phyloP scores from a whole-genome alignment of 53 echinoderm and acorn worm genomes.

The Henricia sp. region DNA sequence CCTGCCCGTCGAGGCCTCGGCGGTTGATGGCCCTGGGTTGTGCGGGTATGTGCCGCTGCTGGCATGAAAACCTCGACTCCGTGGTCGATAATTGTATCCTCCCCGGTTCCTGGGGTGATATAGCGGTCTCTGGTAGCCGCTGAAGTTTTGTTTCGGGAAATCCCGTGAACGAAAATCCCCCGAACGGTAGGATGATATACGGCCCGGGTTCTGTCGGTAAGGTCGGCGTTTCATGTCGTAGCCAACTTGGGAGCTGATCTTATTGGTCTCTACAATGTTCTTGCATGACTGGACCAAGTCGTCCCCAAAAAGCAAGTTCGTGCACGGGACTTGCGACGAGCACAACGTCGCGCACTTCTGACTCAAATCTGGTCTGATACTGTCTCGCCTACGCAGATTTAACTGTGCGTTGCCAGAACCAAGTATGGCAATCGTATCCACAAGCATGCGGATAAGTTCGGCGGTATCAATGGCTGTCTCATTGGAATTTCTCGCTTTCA shows the following conservation, averaged over 20 bases:
- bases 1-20: neutral
- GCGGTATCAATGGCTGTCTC: neutral
- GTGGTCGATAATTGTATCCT: neutral
- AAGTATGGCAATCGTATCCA: slow-evolving; percentile 15
- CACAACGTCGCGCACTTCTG: neutral
- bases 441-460: neutral
- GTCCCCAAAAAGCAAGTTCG: neutral
- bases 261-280: neutral
- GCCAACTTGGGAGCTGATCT: neutral
- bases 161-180: neutral
- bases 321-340: neutral
- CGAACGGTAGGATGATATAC: neutral
- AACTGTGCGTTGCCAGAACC: neutral
- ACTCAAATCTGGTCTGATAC: neutral
- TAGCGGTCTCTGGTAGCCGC: neutral
- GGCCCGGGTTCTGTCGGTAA: neutral
- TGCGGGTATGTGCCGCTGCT: neutral
- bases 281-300: too few relatives aligned
- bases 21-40: neutral
- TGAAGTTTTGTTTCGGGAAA: neutral
- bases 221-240: neutral
- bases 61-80: neutral
- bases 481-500: neutral
- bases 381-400: neutral
- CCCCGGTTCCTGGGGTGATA: neutral